A percentile compares a stretch with the other conserved stretches of the same genome.
phyloP scores from a whole-genome alignment of 1,140 invertebrate species.

The Tetraneura akinire region DNA sequence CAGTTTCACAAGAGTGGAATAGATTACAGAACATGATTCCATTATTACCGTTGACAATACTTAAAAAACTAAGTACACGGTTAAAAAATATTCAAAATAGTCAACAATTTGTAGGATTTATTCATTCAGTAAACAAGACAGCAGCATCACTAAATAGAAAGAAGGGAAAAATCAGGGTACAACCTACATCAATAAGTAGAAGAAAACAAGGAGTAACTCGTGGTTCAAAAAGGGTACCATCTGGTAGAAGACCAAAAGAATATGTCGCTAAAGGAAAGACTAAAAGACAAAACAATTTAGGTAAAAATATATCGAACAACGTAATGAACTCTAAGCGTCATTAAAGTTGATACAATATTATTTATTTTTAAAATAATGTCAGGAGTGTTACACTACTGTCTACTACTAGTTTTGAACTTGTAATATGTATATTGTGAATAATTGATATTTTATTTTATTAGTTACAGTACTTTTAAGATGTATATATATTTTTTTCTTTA shows the following conservation, averaged over 20 bases:
- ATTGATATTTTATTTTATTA: too few species aligned
- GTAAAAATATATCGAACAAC: slow-evolving; percentile 17
- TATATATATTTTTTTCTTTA: too few species aligned
- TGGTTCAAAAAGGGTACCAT: slow-evolving; percentile 1
- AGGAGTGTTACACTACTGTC: too few species aligned
- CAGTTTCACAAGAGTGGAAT: background rate
- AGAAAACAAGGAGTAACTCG: background rate
- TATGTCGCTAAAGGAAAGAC: background rate
- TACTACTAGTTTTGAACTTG: too few species aligned
- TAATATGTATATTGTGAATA: too few species aligned
- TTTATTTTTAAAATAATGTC: too few species aligned
- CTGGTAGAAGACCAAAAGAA: slow-evolving; percentile 8
- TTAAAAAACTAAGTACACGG: background rate
- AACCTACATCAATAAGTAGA: too few species aligned
- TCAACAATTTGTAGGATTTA: slow-evolving; percentile 15
- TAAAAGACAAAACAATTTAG: slow-evolving; percentile 4
- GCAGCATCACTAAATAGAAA: slow-evolving; percentile 2
- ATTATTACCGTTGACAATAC: background rate
- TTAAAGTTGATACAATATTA: background rate
- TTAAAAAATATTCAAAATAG: slow-evolving; percentile 21
- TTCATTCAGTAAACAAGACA: slow-evolving; percentile 9
- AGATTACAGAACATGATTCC: slow-evolving; percentile 25
- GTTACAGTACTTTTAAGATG: too few species aligned
- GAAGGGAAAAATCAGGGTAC: slow-evolving; percentile 10
- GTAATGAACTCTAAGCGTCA: background rate